Percentiles rank a stretch among this genome's conserved stretches.
Conservation (phyloP, 2,797 vertebrate species). For the Melanotaenia boesemani region DNA sequence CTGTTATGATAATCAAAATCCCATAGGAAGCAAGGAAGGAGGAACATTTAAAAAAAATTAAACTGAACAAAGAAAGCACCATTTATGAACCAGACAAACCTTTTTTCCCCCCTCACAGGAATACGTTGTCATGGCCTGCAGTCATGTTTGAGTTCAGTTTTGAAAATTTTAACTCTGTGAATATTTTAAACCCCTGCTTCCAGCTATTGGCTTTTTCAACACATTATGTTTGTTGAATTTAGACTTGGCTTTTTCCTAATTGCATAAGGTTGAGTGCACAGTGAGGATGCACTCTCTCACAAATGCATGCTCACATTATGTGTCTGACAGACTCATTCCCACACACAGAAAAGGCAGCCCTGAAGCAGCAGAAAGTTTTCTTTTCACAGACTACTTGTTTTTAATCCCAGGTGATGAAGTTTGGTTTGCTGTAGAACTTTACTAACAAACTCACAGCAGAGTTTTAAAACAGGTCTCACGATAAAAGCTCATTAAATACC, state of each 20-base stretch:
- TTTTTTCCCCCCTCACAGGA: conserved; percentile 4
- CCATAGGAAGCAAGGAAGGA: too few relatives aligned
- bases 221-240: conserved; percentile 51
- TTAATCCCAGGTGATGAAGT: conserved; percentile 42
- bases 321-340: conserved; percentile 23
- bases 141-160: conserved; percentile 42
- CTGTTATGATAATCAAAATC: neutral
- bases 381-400: conserved; percentile 9
- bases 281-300: conserved; percentile 36
- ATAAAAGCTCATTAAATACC: conserved; percentile 45
- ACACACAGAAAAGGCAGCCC: conserved; percentile 20
- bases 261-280: conserved; percentile 60
- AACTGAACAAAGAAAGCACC: neutral
- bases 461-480: conserved; percentile 25
- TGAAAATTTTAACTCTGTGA: conserved; percentile 49
- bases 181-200: conserved; percentile 52
- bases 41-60: neutral
- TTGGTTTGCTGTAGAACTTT: conserved; percentile 32
- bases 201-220: conserved; percentile 40
- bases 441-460: conserved; percentile 12
- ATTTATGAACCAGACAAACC: neutral
- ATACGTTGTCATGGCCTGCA: conserved; percentile 6
- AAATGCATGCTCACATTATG: conserved; percentile 29
- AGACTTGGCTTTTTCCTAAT: conserved; percentile 49
- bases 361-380: conserved; percentile 45